Evolutionary conservation across 2,113 vertebrate species (phyloP).

Genomic region (Urocynchramus pylzowi): DNA sequence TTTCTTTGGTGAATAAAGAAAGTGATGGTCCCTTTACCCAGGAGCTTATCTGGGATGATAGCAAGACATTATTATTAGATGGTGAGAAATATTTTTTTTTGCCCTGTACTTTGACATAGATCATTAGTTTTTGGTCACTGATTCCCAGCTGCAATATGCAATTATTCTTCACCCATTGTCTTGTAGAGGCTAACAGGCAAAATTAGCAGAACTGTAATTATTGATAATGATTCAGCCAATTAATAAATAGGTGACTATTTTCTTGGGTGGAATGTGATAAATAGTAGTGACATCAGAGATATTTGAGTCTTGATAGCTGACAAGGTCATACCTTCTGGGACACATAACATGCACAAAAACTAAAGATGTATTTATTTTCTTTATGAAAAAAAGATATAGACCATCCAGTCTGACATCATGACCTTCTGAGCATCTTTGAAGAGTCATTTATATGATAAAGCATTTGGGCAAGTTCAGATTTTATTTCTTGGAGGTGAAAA

Average conservation of each 20-base stretch:
- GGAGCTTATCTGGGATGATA: neutral
- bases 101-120: neutral
- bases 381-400: neutral
- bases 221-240: neutral
- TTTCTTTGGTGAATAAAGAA: neutral
- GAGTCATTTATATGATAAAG: neutral
- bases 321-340: neutral
- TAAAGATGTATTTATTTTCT: neutral
- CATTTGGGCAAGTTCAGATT: neutral
- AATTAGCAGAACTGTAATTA: neutral
- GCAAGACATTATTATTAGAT: neutral
- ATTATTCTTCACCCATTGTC: neutral
- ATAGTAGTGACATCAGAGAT: neutral
- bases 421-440: neutral
- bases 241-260: neutral
- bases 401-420: accelerated
- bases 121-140: neutral
- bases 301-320: neutral
- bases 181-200: neutral
- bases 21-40: neutral
- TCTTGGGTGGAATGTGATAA: neutral
- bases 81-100: neutral
- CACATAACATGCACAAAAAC: neutral
- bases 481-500: neutral
- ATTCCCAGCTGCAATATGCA: neutral